These are phyloP conservation scores for Manis javanica DNA, from an alignment of 2,797 vertebrate genomes.

Conservation along the genomic window DNA sequence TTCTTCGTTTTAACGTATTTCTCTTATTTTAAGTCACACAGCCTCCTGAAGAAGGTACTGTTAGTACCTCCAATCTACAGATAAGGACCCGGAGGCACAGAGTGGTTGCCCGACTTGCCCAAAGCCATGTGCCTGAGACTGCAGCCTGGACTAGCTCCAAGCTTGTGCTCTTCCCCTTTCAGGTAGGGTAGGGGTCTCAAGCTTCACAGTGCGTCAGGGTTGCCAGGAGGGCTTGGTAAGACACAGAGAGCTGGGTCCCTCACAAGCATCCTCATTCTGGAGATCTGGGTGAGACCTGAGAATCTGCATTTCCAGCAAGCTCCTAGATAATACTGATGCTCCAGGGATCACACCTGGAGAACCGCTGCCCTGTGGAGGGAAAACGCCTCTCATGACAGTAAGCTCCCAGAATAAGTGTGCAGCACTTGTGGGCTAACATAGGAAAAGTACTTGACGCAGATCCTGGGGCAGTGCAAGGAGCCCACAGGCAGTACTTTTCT, in stretches of 20 bases:
- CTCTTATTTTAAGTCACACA: background rate
- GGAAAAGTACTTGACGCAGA: background rate
- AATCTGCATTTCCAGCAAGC: background rate
- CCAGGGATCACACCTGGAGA: background rate
- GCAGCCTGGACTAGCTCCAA: background rate
- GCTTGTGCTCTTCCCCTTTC: background rate
- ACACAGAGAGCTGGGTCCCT: background rate
- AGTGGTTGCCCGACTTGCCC: background rate
- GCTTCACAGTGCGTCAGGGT: too few relatives aligned
- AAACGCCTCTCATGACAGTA: background rate
- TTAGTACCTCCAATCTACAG: background rate
- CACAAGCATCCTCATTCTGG: background rate
- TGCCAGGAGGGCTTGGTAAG: background rate
- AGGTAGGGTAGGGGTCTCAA: background rate
- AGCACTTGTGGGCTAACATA: accelerated
- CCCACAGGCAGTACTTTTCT: background rate
- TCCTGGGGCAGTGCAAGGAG: accelerated
- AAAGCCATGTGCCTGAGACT: background rate
- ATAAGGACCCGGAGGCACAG: background rate
- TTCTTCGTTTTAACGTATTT: background rate
- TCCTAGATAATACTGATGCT: background rate
- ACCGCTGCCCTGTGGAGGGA: background rate
- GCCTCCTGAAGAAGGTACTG: too few relatives aligned
- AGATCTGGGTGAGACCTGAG: background rate
- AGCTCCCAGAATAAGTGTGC: background rate